Evolutionary conservation across 2,888 invertebrate species (phyloP), one percentile per base, ranked within the genome.

Genomic region (Dermolepida albohirtum): DNA sequence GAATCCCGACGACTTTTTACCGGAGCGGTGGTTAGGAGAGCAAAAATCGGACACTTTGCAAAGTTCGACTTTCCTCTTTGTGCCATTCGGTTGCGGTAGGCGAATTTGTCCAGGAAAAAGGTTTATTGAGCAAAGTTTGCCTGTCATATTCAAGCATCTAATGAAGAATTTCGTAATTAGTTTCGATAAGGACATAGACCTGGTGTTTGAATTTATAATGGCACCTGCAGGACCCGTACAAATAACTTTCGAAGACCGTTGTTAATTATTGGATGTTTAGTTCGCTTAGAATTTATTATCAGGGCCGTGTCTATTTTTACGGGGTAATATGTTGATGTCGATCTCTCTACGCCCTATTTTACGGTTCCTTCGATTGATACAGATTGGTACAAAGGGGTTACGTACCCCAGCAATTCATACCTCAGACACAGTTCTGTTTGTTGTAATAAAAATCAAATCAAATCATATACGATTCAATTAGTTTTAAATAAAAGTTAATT

Each of bases 61-160:
- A 81, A 50, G 84, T 73, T 88, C 91, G 6, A 85, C 90, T 0
- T 85, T 87, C 51, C 83, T 95, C 55, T 89, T 94, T 1, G 88
- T 89, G 6, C 94, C 94, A 0, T 95, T 95, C 81, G 95, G 95
- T 0, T 85, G 89, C 40, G 95, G 95, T 0, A 87, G 89, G 62
- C 86, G 95, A 51, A 91, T 92, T 83, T 95, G 95, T 79, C 95
- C 95, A 0, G 95, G 95, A 52, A 93, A 93, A 82, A 85, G 94
- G 69, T 93, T 94, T 78, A 91, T 94, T 1, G 93, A 93, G 76
- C 88, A 93, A 73, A 91, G 92, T 74, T 84, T 94, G 14, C 89
- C 92, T 70, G 84, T 94, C 63, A 84, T 92, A 68, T 83, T 94
- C 16, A 92, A 92, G 22, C 91, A 91, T 88, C 92, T 92, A 75